Base-by-base conservation (phyloP, 2,113 vertebrate species). In the Neoarius graeffei region DNA sequence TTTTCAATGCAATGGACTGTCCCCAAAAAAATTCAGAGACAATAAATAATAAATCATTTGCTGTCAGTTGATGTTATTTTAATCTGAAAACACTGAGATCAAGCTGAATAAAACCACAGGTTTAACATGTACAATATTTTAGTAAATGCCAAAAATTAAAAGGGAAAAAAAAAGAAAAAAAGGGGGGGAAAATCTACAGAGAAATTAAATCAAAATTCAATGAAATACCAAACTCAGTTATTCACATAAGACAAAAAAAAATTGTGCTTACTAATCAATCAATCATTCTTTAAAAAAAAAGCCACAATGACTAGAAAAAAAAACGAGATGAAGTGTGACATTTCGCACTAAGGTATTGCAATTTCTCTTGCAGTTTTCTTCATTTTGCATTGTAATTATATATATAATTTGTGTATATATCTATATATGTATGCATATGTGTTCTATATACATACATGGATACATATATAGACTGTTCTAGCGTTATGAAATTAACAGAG, bases 1-100 rank as follows among this genome's bases (percentile, higher is more conserved):
- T 13, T n/a, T 52, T 52, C 80, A 17, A 7, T n/a, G n/a, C 11
- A 5, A 25, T 79, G 50, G 15, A 30, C n/a, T 54, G 23, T 56
- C 25, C 2, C 1, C 11, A 10, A 27, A 69, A 66, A 35, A 69
- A 67, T 79, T n/a, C 13, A 30, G 90, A 71, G 56, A 25, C 25
- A 5, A 19, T 48, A 59, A 23, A 82, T 42, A 42, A 42, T 42
- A 42, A 42, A 42, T 4, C 42, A 62, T 23, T 25, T 35, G n/a
- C 56, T 48, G 57, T 92, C 89, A 91, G 91, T 95, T 93, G 92
- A 91, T 77, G 94, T 95, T 94, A 94, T 94, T 95, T 77, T 89
- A 94, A 97, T 97, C 96, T 97, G 93, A 97, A 98, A 98, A 98
- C 97, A 97, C 95, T 93, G 96, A 97, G 96, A 95, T 95, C 96